phyloP scores from a whole-genome alignment of 2,113 vertebrate species.

The Lepus europaeus region DNA sequence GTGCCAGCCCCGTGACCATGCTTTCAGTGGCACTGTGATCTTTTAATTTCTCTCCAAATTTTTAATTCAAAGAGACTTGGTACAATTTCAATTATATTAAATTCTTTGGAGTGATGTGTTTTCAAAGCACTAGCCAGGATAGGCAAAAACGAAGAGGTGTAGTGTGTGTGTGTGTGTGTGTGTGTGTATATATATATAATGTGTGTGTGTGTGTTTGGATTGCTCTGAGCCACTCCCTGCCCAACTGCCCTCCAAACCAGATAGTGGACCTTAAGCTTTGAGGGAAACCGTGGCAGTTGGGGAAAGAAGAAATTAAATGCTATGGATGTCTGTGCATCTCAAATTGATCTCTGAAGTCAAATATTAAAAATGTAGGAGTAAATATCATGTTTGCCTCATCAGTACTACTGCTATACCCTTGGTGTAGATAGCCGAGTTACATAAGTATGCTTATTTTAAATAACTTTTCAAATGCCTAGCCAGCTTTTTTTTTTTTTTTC shows the following conservation, averaged over 20 bases:
- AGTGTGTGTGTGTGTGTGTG: too few relatives aligned
- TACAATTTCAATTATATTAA: not conserved
- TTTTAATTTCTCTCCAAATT: conserved; percentile 8
- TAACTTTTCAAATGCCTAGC: not conserved
- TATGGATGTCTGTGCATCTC: not conserved
- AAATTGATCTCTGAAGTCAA: conserved; percentile 27
- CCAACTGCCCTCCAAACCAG: conserved; percentile 4
- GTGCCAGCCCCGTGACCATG: too few relatives aligned
- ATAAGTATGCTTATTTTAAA: not conserved
- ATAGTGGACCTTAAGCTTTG: not conserved
- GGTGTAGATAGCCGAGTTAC: not conserved
- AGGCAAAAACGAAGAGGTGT: not conserved
- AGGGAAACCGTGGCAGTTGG: not conserved
- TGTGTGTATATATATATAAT: too few relatives aligned
- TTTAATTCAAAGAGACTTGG: conserved; percentile 18
- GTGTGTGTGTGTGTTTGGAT: too few relatives aligned
- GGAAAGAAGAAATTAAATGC: conserved; percentile 21
- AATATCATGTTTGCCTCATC: not conserved
- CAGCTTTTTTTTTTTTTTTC: not conserved
- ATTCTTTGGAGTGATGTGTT: not conserved
- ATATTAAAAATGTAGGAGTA: not conserved
- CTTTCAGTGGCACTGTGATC: not conserved
- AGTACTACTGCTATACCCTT: not conserved
- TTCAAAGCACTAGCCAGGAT: not conserved
- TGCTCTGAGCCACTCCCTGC: conserved; percentile 15